Conservation (phyloP, 2,888 invertebrate species). For the Phyllotreta striolata region DNA sequence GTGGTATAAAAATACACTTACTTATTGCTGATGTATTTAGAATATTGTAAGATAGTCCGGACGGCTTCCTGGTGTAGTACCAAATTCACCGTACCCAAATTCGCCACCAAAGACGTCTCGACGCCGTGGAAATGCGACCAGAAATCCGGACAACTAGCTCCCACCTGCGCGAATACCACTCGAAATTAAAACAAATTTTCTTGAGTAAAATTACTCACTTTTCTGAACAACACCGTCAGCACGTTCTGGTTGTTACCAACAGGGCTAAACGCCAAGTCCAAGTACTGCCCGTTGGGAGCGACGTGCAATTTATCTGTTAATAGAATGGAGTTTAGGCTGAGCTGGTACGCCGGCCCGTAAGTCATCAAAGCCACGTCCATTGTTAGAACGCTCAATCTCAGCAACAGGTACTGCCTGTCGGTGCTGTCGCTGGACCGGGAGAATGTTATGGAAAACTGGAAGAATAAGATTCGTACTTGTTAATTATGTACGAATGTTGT, state of each 20-base stretch:
- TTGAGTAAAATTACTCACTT: conserved; percentile 62
- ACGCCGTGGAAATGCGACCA: conserved; percentile 81
- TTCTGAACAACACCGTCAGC: conserved; percentile 77
- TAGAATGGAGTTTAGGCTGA: conserved; percentile 70
- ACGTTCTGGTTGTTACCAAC: conserved; percentile 68
- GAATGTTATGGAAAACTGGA: conserved; percentile 71
- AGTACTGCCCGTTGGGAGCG: conserved; percentile 76
- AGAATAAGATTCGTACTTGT: conserved; percentile 16
- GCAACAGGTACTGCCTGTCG: conserved; percentile 78
- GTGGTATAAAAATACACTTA: conserved; percentile 55
- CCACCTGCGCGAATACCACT: conserved; percentile 65
- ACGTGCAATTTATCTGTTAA: conserved; percentile 81
- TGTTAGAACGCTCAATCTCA: conserved; percentile 73
- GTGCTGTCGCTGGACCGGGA: conserved; percentile 70
- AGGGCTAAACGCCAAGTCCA: conserved; percentile 75
- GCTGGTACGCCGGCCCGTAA: conserved; percentile 80
- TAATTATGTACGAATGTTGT: too few relatives aligned
- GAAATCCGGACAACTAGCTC: conserved; percentile 84
- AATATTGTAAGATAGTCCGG: conserved; percentile 73
- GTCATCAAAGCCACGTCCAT: conserved; percentile 80
- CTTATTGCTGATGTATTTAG: conserved; percentile 71
- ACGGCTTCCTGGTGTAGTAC: conserved; percentile 78
- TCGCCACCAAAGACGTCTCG: conserved; percentile 78
- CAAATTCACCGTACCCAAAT: conserved; percentile 70
- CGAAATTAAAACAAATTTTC: conserved; percentile 2